Percentiles rank a stretch among this genome's conserved stretches.
Conservation (phyloP, 2,888 invertebrate species). For the Dynastes hyllus region DNA sequence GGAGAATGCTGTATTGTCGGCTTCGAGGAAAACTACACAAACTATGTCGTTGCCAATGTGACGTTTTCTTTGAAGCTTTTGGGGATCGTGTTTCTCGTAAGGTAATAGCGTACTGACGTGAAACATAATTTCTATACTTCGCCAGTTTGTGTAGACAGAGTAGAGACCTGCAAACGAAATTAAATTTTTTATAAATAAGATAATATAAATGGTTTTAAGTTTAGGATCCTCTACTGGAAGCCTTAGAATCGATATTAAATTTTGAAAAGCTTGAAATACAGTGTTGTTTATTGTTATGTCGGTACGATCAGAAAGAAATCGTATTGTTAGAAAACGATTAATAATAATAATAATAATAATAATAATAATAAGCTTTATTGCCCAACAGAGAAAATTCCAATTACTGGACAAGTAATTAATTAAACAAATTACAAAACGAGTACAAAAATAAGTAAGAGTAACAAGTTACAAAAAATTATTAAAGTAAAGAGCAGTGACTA, state of each 20-base stretch:
- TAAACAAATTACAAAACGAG: too few relatives aligned
- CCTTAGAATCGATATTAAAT: neutral
- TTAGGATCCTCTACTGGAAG: neutral
- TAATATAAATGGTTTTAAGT: neutral
- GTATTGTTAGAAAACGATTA: too few relatives aligned
- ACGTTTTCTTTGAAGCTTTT: conserved; percentile 93
- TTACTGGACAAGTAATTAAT: too few relatives aligned
- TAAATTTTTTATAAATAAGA: neutral
- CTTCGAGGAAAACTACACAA: conserved; percentile 94
- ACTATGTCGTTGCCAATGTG: conserved; percentile 97
- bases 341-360: too few relatives aligned
- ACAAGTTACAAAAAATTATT: too few relatives aligned
- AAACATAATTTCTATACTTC: conserved; percentile 96
- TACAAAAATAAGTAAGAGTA: too few relatives aligned
- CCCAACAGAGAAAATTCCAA: too few relatives aligned
- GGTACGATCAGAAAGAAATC: too few relatives aligned
- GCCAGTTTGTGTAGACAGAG: conserved; percentile 95
- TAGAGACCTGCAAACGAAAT: conserved; percentile 77
- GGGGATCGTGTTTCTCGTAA: conserved; percentile 93
- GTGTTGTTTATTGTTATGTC: neutral
- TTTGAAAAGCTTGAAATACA: neutral
- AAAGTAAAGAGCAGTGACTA: too few relatives aligned
- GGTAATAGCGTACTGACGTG: conserved; percentile 94
- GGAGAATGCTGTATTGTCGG: conserved; percentile 93
- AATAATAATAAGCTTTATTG: too few relatives aligned